Evolutionary conservation across 2,113 vertebrate genomes (phyloP), one percentile per base, ranked within the genome.

Genomic region (Ploceus nigricollis): DNA sequence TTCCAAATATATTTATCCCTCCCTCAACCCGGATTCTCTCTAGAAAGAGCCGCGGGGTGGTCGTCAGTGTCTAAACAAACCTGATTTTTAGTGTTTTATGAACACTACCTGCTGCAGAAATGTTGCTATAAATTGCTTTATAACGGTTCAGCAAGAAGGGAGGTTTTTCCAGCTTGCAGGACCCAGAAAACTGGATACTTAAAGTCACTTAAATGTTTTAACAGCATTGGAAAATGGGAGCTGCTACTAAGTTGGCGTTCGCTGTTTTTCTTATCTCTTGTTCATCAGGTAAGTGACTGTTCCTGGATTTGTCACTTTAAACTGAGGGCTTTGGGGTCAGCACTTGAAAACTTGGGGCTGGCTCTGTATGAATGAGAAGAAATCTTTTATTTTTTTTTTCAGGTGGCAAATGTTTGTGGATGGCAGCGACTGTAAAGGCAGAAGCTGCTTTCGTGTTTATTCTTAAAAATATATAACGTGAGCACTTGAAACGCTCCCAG

Each of bases 191-290:
- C 94, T 98, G 98, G 98, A 98, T 97, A 93, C 96, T 97, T 96
- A 94, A 97, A 97, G 97, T 97, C 96, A 95, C 80, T 97, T 94
- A 83, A 97, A 97, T 97, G 93, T 97, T 96, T 95, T 97, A 97
- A 96, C 94, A 90, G 95, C 95, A 14, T 97, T 97, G 98, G 98
- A 99, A 99, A 98, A 99, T 99, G 99, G 99, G 99, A 98, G 99
- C 99, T 97, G 99, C 99, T 97, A 99, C 99, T 87, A 99, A 99
- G 98, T 98, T 99, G 98, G 99, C 99, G 96, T 98, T 99, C 57
- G 99, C 99, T 88, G 99, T 99, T 96, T 99, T 99, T 98, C 99
- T 99, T 97, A 99, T 99, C 98, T 99, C 99, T 77, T 99, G 99
- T 90, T 99, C 99, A 96, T 99, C 99, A 99, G 99, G 99, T 99